phyloP scores from a whole-genome alignment of 2,888 invertebrate genomes.

The Ophioninae sp. region DNA sequence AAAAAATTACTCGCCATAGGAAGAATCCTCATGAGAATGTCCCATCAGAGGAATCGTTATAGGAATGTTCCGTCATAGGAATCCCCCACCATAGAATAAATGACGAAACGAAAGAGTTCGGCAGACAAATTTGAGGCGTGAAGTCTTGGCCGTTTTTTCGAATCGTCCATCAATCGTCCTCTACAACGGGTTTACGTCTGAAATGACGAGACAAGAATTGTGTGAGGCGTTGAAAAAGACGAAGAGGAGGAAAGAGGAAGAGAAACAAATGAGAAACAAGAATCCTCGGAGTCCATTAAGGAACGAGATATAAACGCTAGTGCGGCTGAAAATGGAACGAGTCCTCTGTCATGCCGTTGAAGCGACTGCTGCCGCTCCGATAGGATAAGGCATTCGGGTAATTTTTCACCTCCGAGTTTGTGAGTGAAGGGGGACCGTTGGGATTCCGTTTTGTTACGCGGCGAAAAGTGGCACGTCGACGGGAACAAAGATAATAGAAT shows the following conservation, averaged over 20 bases:
- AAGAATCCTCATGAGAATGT: no score
- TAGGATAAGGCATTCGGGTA: slow-evolving; percentile 33
- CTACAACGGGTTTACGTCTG: background rate
- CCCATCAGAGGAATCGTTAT: no score
- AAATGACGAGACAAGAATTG: background rate
- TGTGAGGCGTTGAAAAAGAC: slow-evolving; percentile 5
- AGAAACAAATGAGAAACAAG: slow-evolving; percentile 9
- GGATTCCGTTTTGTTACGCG: slow-evolving; percentile 21
- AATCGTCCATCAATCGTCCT: background rate
- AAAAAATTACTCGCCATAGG: no score
- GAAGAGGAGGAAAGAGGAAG: slow-evolving; percentile 11
- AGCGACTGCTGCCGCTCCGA: slow-evolving; percentile 8
- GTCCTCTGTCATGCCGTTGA: slow-evolving; percentile 19
- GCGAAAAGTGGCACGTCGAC: slow-evolving; percentile 31
- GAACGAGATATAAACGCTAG: background rate
- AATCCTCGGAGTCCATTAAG: slow-evolving; percentile 28
- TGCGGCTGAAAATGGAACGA: slow-evolving; percentile 20
- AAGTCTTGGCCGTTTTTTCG: background rate
- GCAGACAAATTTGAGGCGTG: background rate
- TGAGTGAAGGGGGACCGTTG: slow-evolving; percentile 38
- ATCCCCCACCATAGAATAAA: background rate
- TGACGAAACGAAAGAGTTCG: background rate
- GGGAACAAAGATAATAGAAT: slow-evolving; percentile 58
- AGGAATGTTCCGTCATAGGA: background rate
- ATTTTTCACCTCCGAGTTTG: slow-evolving; percentile 46